Evolutionary conservation across 2,888 invertebrate genomes (phyloP), one percentile per base, ranked within the genome.

Genomic region (Ornithoptera alexandrae): DNA sequence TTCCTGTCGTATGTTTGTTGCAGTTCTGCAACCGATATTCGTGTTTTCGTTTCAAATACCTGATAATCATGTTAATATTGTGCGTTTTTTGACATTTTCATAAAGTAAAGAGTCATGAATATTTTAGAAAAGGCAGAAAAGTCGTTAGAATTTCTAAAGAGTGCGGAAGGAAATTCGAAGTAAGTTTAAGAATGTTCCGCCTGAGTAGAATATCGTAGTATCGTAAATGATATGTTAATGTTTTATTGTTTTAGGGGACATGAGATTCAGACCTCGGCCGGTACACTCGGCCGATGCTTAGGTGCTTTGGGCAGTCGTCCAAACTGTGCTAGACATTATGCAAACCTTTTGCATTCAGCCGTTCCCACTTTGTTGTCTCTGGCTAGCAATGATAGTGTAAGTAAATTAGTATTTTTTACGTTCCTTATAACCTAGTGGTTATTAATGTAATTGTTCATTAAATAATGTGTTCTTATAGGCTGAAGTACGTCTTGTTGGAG

Each of bases 51-150:
- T 68, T 70, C 64, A 69, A 68, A 70, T 68, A 56, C 18, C 64
- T 18, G 36, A 57, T 70, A 78, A 84, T 65, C 76, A 87, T 88
- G 84, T 30, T 71, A 63, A 22, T 36, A 66, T 67, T 72, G 65
- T 64, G 62, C 65, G 61, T 70, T 74, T 39, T 74, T 39, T 39
- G 10, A 53, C 39, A 1, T 18, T 50, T 46, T 56, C 30, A 58
- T 61, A 57, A 65, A 71, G 57, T 56, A 53, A 22, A 42, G 71
- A 83, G 79, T 74, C 74, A 93, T 93, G 93, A 92, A 91, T 75
- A 86, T 92, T 50, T 77, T 92, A 62, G 93, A 93, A 70, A 93
- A 92, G 78, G 92, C 93, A 65, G 91, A 93, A 75, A 93, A 92
- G 78, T 88, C 92, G 50, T 82, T 93, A 61, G 91, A 92, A 78